Percentiles rank a stretch among this genome's conserved stretches.
Evolutionary conservation across 2,113 vertebrate genomes (phyloP).

Genomic region (Engraulis encrasicolus): DNA sequence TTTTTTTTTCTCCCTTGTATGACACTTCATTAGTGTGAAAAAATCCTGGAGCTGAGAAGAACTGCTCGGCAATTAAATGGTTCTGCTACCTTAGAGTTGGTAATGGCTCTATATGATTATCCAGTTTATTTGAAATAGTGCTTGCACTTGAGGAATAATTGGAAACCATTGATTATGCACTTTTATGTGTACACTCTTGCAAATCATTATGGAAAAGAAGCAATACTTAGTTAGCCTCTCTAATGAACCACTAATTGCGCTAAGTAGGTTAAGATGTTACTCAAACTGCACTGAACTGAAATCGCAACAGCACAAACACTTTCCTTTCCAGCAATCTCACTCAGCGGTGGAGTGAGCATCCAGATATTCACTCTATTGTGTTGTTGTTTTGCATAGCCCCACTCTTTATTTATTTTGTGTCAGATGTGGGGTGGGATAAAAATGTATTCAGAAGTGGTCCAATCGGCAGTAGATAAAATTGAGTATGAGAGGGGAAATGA

Average conservation of each 20-base stretch:
- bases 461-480: conserved; percentile 59
- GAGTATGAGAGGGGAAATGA: conserved; percentile 55
- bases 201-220: conserved; percentile 98
- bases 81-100: conserved; percentile 96
- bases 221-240: conserved; percentile 99
- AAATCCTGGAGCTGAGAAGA: conserved; percentile 98
- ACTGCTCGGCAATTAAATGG: conserved; percentile 99
- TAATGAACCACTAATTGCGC: conserved; percentile 99
- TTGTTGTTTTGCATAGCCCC: conserved; percentile 53
- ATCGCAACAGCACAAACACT: conserved; percentile 75
- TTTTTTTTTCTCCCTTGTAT: conserved; percentile 89
- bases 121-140: conserved; percentile 99
- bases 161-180: conserved; percentile 99
- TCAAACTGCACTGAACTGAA: conserved; percentile 93
- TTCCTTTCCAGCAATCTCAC: conserved; percentile 73
- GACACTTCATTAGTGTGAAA: conserved; percentile 99
- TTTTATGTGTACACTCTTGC: conserved; percentile 99
- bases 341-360: conserved; percentile 51
- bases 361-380: conserved; percentile 42
- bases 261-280: conserved; percentile 99
- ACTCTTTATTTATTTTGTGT: conserved; percentile 61
- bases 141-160: conserved; percentile 99
- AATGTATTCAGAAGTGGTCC: conserved; percentile 61
- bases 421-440: conserved; percentile 54
- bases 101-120: conserved; percentile 99